Percentiles rank a stretch among this genome's conserved stretches.
Evolutionary conservation across 30 jellyfish, hydroid and myxozoan genomes (phyloP).

Genomic region (Pseudorhiza aurosa): DNA sequence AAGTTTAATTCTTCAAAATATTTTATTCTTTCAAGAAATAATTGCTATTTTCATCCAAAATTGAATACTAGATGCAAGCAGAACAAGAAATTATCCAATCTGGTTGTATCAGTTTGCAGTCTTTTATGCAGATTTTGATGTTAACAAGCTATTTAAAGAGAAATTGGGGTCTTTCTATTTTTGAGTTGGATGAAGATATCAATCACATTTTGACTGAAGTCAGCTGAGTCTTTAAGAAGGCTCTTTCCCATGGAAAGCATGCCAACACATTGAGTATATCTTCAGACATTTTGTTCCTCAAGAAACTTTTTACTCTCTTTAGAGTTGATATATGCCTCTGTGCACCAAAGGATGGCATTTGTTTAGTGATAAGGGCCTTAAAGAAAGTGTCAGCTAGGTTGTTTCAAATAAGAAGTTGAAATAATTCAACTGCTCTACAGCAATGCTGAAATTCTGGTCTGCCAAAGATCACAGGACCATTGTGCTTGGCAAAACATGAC

Average conservation of each 20-base stretch:
- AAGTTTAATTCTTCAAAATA: no score
- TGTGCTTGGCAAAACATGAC: no score
- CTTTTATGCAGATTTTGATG: no score
- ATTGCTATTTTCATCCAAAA: no score
- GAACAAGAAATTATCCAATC: no score
- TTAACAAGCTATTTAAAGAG: conserved; percentile 9
- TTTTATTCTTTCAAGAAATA: no score
- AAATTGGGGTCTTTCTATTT: conserved; percentile 1
- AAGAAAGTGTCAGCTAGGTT: conserved; percentile 18
- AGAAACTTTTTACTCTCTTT: neutral
- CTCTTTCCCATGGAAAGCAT: conserved; percentile 7
- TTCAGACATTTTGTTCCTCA: conserved; percentile 2
- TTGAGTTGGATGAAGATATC: conserved; percentile 9
- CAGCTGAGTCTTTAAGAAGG: neutral
- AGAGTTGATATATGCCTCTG: neutral
- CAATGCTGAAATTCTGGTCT: conserved; percentile 1
- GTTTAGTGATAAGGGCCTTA: no score
- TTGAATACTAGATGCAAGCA: no score
- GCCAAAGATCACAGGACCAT: neutral
- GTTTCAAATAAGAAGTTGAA: conserved; percentile 12
- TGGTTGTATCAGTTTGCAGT: no score
- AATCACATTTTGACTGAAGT: conserved; percentile 16
- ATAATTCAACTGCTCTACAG: conserved; percentile 4
- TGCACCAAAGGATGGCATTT: no score
- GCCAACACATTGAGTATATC: conserved; percentile 21